Evolutionary conservation across 2,113 vertebrate genomes (phyloP).

Genomic region (Gymnobelideus leadbeateri): DNA sequence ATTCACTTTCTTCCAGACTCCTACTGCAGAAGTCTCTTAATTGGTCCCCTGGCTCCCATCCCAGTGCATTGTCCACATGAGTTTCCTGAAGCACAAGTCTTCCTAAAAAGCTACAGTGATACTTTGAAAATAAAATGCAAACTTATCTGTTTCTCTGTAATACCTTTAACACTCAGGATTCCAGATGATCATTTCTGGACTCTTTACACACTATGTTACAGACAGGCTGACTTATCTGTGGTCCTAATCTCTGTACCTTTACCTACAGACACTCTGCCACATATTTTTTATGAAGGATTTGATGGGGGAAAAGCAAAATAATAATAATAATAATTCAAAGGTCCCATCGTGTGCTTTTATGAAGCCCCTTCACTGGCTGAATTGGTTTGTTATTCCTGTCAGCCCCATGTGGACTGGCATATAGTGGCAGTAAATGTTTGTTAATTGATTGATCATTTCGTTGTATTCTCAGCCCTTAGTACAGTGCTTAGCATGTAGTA

Average conservation of each 20-base stretch:
- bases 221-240: background rate
- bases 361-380: background rate
- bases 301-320: background rate
- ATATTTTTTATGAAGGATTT: background rate
- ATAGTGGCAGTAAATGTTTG: background rate
- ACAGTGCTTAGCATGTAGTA: background rate
- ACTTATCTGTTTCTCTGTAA: background rate
- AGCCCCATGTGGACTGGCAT: conserved; percentile 32
- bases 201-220: background rate
- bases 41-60: background rate
- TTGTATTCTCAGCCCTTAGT: background rate
- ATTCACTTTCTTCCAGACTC: background rate
- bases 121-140: background rate
- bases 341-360: background rate
- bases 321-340: background rate
- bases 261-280: background rate
- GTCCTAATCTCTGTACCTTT: background rate
- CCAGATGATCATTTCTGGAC: background rate
- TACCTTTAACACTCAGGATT: background rate
- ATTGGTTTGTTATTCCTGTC: background rate
- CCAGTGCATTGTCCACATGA: background rate
- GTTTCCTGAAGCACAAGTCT: background rate
- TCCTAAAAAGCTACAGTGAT: background rate
- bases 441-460: background rate
- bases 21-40: background rate